phyloP scores from a whole-genome alignment of 2,797 vertebrate genomes.

The Gouania willdenowi region DNA sequence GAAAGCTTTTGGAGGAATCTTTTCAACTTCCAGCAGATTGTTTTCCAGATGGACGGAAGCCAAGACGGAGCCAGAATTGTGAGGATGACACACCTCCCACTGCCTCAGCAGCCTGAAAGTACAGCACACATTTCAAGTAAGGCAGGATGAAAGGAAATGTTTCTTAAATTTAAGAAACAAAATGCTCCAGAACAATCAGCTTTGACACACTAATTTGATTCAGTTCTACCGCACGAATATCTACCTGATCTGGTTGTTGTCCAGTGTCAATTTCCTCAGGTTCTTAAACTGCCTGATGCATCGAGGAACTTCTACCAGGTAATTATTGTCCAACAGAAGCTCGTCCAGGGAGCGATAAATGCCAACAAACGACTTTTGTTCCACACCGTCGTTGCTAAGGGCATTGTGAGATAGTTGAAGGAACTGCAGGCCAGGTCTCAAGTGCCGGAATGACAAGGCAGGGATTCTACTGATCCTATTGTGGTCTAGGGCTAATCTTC shows the following conservation, averaged over 20 bases:
- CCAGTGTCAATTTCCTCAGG: conserved; percentile 74
- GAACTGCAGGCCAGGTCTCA: conserved; percentile 72
- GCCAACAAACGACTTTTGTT: conserved; percentile 70
- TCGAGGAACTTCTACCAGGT: conserved; percentile 67
- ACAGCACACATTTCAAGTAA: conserved; percentile 3
- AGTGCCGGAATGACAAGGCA: conserved; percentile 66
- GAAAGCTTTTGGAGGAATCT: conserved; percentile 68
- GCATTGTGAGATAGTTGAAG: conserved; percentile 77
- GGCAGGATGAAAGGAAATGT: neutral
- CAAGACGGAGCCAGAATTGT: conserved; percentile 71
- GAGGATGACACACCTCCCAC: conserved; percentile 80
- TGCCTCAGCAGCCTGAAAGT: conserved; percentile 68
- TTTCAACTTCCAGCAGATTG: conserved; percentile 70
- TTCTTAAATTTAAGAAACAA: no score
- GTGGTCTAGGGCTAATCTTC: conserved; percentile 69
- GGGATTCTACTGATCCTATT: conserved; percentile 72
- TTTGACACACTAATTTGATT: no score
- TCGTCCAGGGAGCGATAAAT: conserved; percentile 69
- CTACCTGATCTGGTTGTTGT: conserved; percentile 79
- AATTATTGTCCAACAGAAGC: conserved; percentile 78
- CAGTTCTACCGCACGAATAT: no score
- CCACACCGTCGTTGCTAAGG: conserved; percentile 51
- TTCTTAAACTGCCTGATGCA: conserved; percentile 74
- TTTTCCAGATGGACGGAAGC: conserved; percentile 78
- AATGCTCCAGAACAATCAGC: no score